Evolutionary conservation across 2,888 invertebrate species (phyloP).

Genomic region (Aphidius colemani): DNA sequence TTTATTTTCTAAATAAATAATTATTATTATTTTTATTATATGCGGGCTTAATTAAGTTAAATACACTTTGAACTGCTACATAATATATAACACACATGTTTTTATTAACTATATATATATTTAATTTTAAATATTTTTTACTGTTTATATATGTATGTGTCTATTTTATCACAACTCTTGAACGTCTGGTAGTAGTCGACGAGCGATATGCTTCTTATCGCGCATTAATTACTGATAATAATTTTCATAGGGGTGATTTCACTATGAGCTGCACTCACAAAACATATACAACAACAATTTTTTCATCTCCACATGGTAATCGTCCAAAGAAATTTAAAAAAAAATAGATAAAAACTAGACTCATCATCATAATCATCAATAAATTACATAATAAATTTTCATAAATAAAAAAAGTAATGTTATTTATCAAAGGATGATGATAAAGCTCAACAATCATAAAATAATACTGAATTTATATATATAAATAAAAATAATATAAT

Average conservation of each 20-base stretch:
- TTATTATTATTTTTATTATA: neutral
- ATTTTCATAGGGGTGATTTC: conserved; percentile 37
- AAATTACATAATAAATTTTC: too few relatives aligned
- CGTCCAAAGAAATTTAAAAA: neutral
- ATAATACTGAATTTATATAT: too few relatives aligned
- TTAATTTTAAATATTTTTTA: too few relatives aligned
- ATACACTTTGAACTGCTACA: neutral
- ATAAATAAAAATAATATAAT: too few relatives aligned
- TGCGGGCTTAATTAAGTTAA: neutral
- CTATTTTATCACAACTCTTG: conserved; percentile 12
- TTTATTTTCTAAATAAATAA: neutral
- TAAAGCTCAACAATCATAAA: too few relatives aligned
- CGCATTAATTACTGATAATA: conserved; percentile 40
- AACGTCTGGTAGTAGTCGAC: conserved; percentile 17
- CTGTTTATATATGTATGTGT: too few relatives aligned
- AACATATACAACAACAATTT: neutral
- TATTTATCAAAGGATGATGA: too few relatives aligned
- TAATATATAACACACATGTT: neutral
- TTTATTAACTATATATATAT: too few relatives aligned
- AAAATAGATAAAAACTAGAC: neutral
- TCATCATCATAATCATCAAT: neutral
- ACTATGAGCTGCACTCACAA: neutral
- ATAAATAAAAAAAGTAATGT: neutral
- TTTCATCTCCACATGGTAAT: conserved; percentile 5
- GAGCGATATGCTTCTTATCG: conserved; percentile 12